Evolutionary conservation across 2,113 vertebrate species (phyloP).

Genomic region (Myiopsitta monachus): DNA sequence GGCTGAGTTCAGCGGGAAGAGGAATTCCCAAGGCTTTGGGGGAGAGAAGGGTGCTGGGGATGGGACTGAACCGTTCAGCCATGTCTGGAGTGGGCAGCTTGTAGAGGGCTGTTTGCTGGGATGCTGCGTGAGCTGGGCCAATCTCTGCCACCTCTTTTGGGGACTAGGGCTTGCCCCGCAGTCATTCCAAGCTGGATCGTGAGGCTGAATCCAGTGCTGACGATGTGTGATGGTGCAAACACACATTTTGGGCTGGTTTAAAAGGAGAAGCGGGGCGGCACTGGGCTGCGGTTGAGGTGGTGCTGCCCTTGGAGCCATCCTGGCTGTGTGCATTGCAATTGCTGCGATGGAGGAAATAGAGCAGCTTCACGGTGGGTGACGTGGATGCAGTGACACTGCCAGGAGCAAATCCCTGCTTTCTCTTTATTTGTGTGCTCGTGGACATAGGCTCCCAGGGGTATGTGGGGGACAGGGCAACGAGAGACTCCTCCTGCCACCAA

Average conservation of each 20-base stretch:
- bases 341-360: rapidly evolving
- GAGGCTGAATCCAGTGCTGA: background rate
- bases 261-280: background rate
- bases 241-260: background rate
- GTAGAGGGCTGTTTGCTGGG: background rate
- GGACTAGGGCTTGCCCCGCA: background rate
- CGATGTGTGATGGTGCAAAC: background rate
- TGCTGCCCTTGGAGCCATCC: background rate
- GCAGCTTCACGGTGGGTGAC: background rate
- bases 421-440: background rate
- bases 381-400: background rate
- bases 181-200: background rate
- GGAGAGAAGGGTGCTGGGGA: too few species aligned
- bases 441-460: background rate
- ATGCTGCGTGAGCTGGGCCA: background rate
- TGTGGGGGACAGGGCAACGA: rapidly evolving
- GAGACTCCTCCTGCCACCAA: background rate
- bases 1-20: background rate
- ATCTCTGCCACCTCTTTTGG: rapidly evolving
- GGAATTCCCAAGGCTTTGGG: background rate
- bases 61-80: background rate
- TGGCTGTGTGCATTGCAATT: background rate
- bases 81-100: rapidly evolving
- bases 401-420: background rate
- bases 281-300: background rate